phyloP scores from a whole-genome alignment of 2,113 vertebrate genomes.

The Apodemus sylvaticus region DNA sequence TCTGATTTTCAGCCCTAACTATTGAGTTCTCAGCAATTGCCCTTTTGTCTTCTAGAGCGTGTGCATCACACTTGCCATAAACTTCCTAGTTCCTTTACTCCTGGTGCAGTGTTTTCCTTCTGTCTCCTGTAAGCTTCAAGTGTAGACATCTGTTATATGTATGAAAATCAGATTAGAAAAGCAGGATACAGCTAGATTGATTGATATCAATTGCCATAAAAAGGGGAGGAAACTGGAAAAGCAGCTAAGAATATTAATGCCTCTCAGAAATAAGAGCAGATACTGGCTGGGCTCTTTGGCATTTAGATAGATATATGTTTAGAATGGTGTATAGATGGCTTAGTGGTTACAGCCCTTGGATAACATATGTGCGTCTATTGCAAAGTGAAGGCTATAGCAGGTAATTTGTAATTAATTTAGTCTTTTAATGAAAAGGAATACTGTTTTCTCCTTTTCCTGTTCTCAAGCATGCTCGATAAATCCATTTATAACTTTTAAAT shows the following conservation, averaged over 20 bases:
- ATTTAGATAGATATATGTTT: background rate
- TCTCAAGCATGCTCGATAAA: background rate
- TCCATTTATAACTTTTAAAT: slow-evolving; percentile 22
- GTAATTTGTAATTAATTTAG: slow-evolving; percentile 26
- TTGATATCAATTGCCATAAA: background rate
- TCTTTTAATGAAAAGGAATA: slow-evolving; percentile 3
- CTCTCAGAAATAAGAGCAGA: background rate
- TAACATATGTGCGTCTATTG: background rate
- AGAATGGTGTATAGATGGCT: background rate
- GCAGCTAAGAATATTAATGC: background rate
- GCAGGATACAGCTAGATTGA: background rate
- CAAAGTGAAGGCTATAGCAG: background rate
- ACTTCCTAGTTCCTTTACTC: background rate
- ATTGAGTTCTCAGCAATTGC: background rate
- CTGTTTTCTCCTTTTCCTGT: slow-evolving; percentile 42
- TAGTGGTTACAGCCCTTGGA: background rate
- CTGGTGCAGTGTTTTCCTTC: background rate
- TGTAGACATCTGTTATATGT: background rate
- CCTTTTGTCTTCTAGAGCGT: slow-evolving; percentile 30
- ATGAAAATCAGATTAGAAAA: slow-evolving; percentile 40
- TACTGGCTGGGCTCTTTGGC: background rate
- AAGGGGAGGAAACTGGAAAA: background rate
- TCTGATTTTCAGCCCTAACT: background rate
- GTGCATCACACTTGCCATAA: background rate
- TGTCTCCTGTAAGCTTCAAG: slow-evolving; percentile 9